phyloP scores from a whole-genome alignment of 2,113 vertebrate genomes.

The Tragulus kanchil region DNA sequence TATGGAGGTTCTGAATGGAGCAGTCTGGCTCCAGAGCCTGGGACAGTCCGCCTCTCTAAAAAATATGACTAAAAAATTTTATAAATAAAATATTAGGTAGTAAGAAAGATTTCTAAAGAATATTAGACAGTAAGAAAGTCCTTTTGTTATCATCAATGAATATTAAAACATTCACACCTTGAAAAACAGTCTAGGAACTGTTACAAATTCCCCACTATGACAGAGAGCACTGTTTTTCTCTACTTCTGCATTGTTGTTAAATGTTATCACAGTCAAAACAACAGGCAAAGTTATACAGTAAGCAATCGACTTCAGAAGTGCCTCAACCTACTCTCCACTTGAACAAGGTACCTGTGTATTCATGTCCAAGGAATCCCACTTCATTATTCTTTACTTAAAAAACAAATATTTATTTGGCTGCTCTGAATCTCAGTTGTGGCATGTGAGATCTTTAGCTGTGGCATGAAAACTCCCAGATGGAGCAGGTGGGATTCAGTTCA shows the following conservation, averaged over 20 bases:
- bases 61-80: too few species aligned
- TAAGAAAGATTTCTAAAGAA: conserved; percentile 27
- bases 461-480: not conserved
- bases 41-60: not conserved
- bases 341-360: not conserved
- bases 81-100: too few species aligned
- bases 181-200: conserved; percentile 27
- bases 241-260: conserved; percentile 11
- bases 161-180: not conserved
- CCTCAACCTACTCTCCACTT: not conserved
- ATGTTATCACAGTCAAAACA: not conserved
- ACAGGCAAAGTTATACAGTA: not conserved
- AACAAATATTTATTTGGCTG: not conserved
- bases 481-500: not conserved
- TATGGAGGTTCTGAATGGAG: not conserved
- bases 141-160: not conserved
- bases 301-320: conserved; percentile 1
- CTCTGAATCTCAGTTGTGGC: not conserved
- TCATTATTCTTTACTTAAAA: not conserved
- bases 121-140: not conserved
- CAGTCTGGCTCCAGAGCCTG: not conserved
- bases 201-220: not conserved
- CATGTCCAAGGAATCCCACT: not conserved
- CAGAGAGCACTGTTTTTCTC: conserved; percentile 5
- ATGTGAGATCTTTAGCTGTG: not conserved